Evolutionary conservation across 2,888 invertebrate species (phyloP).

Genomic region (Cataglyphis albicans): DNA sequence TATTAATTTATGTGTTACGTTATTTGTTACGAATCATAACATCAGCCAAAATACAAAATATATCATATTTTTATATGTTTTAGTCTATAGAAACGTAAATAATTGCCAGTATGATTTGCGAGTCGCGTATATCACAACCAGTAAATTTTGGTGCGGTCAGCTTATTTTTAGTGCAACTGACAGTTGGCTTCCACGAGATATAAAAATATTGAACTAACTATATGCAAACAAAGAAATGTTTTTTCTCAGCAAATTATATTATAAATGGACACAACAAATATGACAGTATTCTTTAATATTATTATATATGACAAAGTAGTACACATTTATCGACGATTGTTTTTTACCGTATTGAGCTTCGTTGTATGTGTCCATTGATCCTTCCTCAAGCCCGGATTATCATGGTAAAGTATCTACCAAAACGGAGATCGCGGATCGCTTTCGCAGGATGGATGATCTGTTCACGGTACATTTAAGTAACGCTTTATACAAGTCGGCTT

Average conservation of each 20-base stretch:
- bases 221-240: constrained; percentile 6
- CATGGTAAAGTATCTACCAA: constrained; percentile 25
- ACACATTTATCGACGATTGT: constrained; percentile 12
- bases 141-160: constrained; percentile 34
- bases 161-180: constrained; percentile 44
- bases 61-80: constrained; percentile 46
- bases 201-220: constrained; percentile 39
- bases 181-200: constrained; percentile 44
- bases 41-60: constrained; percentile 26
- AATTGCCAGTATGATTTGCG: constrained; percentile 42
- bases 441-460: constrained; percentile 70
- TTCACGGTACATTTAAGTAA: constrained; percentile 73
- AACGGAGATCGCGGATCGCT: constrained; percentile 58
- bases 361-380: background rate
- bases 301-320: background rate
- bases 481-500: constrained; percentile 70
- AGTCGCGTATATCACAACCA: constrained; percentile 25
- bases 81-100: constrained; percentile 26
- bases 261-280: constrained; percentile 6
- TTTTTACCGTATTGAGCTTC: constrained; percentile 11
- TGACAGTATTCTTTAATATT: constrained; percentile 15
- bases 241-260: constrained; percentile 10
- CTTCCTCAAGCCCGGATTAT: background rate
- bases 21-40: constrained; percentile 22
- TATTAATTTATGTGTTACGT: constrained; percentile 26